Conservation (phyloP, 2,797 vertebrate species). For the Sarcophilus harrisii region DNA sequence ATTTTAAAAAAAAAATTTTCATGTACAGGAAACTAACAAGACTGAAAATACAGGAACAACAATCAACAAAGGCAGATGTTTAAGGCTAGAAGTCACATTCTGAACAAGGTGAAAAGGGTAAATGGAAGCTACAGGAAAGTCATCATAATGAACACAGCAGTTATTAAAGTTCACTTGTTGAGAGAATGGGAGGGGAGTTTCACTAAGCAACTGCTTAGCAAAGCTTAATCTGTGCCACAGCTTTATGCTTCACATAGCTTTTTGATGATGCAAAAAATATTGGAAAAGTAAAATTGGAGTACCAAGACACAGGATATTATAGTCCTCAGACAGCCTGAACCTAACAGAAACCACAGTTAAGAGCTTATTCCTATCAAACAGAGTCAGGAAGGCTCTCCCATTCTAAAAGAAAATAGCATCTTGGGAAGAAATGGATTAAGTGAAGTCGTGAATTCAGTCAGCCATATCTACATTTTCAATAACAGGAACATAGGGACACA, state of each 20-base stretch:
- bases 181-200: background rate
- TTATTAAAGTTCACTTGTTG: conserved; percentile 13
- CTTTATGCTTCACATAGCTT: background rate
- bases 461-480: conserved; percentile 56
- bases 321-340: conserved; percentile 19
- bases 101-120: conserved; percentile 74
- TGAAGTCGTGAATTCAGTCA: conserved; percentile 33
- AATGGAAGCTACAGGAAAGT: conserved; percentile 28
- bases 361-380: conserved; percentile 54
- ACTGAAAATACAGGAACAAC: conserved; percentile 72
- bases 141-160: background rate
- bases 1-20: conserved; percentile 68
- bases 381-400: conserved; percentile 66
- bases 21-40: conserved; percentile 76
- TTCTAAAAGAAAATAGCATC: conserved; percentile 56
- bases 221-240: background rate
- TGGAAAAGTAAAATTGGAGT: background rate
- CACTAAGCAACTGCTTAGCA: background rate
- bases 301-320: background rate
- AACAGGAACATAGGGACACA: conserved; percentile 61
- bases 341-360: conserved; percentile 48
- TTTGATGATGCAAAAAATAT: conserved; percentile 67
- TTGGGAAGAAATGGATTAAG: conserved; percentile 61
- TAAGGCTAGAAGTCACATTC: conserved; percentile 66
- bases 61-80: conserved; percentile 65